Base-by-base conservation (phyloP, 1,140 invertebrate genomes). In the Drepana arcuata region DNA sequence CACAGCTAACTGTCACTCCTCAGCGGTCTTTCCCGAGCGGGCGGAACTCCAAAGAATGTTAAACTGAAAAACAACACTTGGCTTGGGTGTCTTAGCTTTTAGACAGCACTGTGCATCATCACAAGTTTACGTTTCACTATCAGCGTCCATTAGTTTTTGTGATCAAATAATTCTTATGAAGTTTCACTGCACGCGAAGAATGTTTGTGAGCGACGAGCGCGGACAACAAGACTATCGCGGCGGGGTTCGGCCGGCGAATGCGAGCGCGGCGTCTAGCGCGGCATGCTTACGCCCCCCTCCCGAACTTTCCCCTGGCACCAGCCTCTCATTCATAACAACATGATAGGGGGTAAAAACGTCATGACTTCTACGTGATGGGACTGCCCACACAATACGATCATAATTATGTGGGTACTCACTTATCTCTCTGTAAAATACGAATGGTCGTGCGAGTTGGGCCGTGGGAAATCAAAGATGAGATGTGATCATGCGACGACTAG, bases 71-170 rank as follows among this genome's bases (percentile, higher is more conserved):
- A 47, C 47, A 56, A 65, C 67, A 72, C 62, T 65, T 41, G 52
- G 61, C 56, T 45, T 50, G 41, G 44, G 61, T 39, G 49, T 54
- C 58, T 23, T 41, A 49, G 49, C 16, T 48, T 29, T 54, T 56
- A 56, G 34, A 47, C 46, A 59, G 48, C 70, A 71, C 66, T 58
- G 54, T 51, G 55, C 54, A 57, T 50, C 41, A 63, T 50, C 65
- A 74, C 66, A 55, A 63, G 63, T 74, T 78, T 60, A 78, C 41
- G 65, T 75, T 71, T 65, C 73, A 81, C 75, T 74, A 53, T 75
- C 52, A 54, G 64, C 34, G 61, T 59, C 66, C 73, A 81, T 81
- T 78, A 72, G 73, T 63, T 77, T 66, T 60, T 50, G 50, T 45
- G 47, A 53, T 49, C 52, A 51, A 56, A 54, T 62, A 45, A 47